Conservation (phyloP, 2,797 vertebrate species). For the Manis pentadactyla region DNA sequence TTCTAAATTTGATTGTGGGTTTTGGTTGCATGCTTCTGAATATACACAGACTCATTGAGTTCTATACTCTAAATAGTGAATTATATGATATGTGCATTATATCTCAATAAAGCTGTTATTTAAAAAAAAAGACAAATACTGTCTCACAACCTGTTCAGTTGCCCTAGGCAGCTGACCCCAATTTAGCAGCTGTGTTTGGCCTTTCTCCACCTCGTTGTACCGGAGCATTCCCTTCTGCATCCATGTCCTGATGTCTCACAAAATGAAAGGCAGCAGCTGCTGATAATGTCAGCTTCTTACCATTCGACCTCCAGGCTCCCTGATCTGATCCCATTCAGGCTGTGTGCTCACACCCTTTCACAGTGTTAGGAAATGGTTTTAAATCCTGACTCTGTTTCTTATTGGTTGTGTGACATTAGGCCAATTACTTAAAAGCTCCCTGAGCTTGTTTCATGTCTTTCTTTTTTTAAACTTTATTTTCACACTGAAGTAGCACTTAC, state of each 20-base stretch:
- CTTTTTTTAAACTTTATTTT: not conserved
- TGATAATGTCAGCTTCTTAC: not conserved
- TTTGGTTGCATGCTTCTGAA: too few relatives aligned
- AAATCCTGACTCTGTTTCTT: not conserved
- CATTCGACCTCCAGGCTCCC: not conserved
- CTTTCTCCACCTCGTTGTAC: not conserved
- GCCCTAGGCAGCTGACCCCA: not conserved
- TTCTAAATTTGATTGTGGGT: not conserved
- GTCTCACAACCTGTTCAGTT: not conserved
- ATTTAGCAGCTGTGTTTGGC: not conserved
- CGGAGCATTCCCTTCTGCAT: not conserved
- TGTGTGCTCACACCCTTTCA: not conserved
- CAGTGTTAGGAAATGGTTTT: not conserved
- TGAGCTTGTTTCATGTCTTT: not conserved
- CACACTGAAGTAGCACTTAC: not conserved
- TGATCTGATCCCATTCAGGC: rapidly evolving
- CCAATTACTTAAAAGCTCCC: not conserved
- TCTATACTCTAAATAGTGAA: not conserved
- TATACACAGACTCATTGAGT: not conserved
- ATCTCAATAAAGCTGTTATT: not conserved
- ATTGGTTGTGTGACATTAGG: not conserved
- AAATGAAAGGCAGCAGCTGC: not conserved
- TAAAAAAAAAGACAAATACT: not conserved
- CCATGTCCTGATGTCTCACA: not conserved
- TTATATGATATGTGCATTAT: not conserved